Evolutionary conservation across 2,888 invertebrate genomes (phyloP), one percentile per base, ranked within the genome.

Genomic region (Galerucella pusilla): DNA sequence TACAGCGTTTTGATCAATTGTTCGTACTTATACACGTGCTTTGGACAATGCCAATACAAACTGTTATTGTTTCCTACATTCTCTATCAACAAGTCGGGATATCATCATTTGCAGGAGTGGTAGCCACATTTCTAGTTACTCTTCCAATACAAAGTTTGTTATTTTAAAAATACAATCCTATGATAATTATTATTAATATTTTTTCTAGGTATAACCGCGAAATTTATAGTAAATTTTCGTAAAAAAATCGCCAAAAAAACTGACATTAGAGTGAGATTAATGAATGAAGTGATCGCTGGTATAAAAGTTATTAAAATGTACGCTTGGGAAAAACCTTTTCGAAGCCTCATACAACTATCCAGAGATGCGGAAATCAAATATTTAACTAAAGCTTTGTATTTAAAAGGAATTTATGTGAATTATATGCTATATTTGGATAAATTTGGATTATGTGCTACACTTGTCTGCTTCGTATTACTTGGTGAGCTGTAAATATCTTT

Each of bases 221-320:
- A 91, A 88, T 85, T 92, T 81, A 90, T 91, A 1, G 91, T 92
- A 67, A 88, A 86, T 74, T 90, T 92, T 81, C 92, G 98, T 77
- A 90, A 92, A 86, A 92, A 92, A 84, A 96, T 96, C 0, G 97
- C 97, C 0, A 89, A 90, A 77, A 91, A 94, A 85, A 97, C 97
- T 0, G 98, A 98, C 87, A 93, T 94, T 81, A 90, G 98, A 78
- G 94, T 98, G 52, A 92, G 96, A 68, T 90, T 97, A 61, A 98
- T 98, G 97, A 96, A 95, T 85, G 98, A 98, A 90, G 93, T 98
- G 81, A 94, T 98, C 77, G 92, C 92, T 73, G 98, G 97, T 67
- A 97, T 99, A 88, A 94, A 96, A 89, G n/a, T n/a, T n/a, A n/a
- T n/a, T n/a, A n/a, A n/a, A n/a, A n/a, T n/a, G n/a, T n/a, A n/a